phyloP scores from a whole-genome alignment of 1,140 invertebrate genomes.

The Conus betulinus region DNA sequence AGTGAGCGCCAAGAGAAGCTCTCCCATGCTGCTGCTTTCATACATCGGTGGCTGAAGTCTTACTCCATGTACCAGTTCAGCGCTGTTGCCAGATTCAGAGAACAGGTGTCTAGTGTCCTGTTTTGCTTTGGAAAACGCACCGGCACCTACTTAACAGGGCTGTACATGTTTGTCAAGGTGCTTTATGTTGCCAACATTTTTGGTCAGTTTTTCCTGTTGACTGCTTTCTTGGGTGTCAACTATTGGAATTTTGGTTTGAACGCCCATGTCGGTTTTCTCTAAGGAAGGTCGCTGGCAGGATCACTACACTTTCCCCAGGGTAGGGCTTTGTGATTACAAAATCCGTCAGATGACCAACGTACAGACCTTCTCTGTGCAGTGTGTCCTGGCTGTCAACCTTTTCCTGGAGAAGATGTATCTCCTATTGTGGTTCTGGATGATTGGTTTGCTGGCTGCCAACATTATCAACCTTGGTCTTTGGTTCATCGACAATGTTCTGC shows the following conservation, averaged over 20 bases:
- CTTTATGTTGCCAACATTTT: constrained; percentile 67
- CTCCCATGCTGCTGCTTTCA: constrained; percentile 56
- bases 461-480: constrained; percentile 60
- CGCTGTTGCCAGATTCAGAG: constrained; percentile 52
- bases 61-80: constrained; percentile 65
- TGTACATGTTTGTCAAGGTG: constrained; percentile 74
- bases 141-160: constrained; percentile 76
- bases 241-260: constrained; percentile 74
- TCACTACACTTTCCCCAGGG: constrained; percentile 75
- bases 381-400: constrained; percentile 78
- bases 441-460: constrained; percentile 72
- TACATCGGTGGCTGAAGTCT: constrained; percentile 58
- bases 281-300: constrained; percentile 73
- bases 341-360: constrained; percentile 75
- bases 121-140: constrained; percentile 74
- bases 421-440: constrained; percentile 78
- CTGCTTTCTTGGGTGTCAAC: constrained; percentile 66
- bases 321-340: constrained; percentile 78
- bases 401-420: constrained; percentile 79
- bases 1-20: constrained; percentile 61
- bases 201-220: constrained; percentile 71
- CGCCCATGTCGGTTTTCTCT: constrained; percentile 73
- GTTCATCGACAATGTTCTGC: constrained; percentile 53
- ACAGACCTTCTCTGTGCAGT: constrained; percentile 74
- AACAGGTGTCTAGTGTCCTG: constrained; percentile 58